Conservation (phyloP, 1,140 invertebrate species). For the Amyelois transitella region DNA sequence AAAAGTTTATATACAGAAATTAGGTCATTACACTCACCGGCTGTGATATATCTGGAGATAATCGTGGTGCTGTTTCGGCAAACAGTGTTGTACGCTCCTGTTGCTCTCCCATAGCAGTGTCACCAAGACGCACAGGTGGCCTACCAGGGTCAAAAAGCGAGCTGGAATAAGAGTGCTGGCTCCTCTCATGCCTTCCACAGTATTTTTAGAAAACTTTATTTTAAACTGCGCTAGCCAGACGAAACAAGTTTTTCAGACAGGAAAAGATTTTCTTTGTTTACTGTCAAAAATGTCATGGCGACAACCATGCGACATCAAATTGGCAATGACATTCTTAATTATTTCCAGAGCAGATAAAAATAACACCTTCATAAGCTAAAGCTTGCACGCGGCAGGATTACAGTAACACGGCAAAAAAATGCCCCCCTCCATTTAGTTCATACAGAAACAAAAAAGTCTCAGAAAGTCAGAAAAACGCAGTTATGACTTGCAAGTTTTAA, state of each 20-base stretch:
- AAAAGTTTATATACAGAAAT: conserved; percentile 2
- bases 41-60: conserved; percentile 67
- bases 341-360: no score
- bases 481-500: no score
- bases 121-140: conserved; percentile 73
- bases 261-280: neutral
- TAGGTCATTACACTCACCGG: conserved; percentile 61
- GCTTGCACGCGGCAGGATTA: no score
- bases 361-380: neutral
- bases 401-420: no score
- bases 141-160: conserved; percentile 74
- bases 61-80: conserved; percentile 56
- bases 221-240: neutral
- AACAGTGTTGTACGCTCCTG: conserved; percentile 70
- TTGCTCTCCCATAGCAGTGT: conserved; percentile 76
- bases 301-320: neutral
- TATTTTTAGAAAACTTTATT: conserved; percentile 7
- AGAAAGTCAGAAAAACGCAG: no score
- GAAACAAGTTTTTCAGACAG: neutral
- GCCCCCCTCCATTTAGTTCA: no score
- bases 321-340: neutral
- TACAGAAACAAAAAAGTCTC: no score
- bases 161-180: conserved; percentile 69
- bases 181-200: conserved; percentile 53
- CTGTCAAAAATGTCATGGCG: neutral